phyloP scores from a whole-genome alignment of 2,797 vertebrate genomes.

The Acipenser transmontanus region DNA sequence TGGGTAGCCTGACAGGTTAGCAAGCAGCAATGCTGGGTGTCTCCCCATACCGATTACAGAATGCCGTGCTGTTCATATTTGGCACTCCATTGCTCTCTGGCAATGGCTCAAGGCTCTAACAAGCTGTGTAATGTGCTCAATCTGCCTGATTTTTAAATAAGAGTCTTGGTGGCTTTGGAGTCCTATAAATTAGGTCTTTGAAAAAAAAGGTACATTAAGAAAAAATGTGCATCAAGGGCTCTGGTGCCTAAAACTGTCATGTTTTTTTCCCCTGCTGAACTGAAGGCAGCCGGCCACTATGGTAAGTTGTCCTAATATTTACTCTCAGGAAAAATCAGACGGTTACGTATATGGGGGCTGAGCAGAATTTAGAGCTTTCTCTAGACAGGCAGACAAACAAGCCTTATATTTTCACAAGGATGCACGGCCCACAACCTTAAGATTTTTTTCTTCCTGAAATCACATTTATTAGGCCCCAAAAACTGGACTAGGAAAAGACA shows the following conservation, averaged over 20 bases:
- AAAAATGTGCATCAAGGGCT: slow-evolving; percentile 20
- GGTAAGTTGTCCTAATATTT: slow-evolving; percentile 3
- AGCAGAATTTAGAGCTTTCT: not conserved
- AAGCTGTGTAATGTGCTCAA: slow-evolving; percentile 40
- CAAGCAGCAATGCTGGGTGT: not conserved
- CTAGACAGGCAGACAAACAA: slow-evolving; percentile 19
- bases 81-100: slow-evolving; percentile 29
- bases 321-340: slow-evolving; percentile 28
- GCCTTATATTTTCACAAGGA: slow-evolving; percentile 20
- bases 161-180: slow-evolving; percentile 33
- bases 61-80: slow-evolving; percentile 24
- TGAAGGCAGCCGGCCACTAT: not conserved
- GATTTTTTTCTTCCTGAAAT: no score
- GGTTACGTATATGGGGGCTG: slow-evolving; percentile 15
- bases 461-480: no score
- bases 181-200: slow-evolving; percentile 35
- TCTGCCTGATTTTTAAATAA: slow-evolving; percentile 32
- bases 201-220: slow-evolving; percentile 31
- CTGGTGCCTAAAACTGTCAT: slow-evolving; percentile 11
- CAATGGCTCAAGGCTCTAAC: slow-evolving; percentile 33
- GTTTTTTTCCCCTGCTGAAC: not conserved
- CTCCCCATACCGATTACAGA: slow-evolving; percentile 12
- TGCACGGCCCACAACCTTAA: not conserved
- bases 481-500: no score
- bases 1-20: not conserved